Base-by-base conservation (phyloP, 2,797 vertebrate species). In the Scleropages formosus region DNA sequence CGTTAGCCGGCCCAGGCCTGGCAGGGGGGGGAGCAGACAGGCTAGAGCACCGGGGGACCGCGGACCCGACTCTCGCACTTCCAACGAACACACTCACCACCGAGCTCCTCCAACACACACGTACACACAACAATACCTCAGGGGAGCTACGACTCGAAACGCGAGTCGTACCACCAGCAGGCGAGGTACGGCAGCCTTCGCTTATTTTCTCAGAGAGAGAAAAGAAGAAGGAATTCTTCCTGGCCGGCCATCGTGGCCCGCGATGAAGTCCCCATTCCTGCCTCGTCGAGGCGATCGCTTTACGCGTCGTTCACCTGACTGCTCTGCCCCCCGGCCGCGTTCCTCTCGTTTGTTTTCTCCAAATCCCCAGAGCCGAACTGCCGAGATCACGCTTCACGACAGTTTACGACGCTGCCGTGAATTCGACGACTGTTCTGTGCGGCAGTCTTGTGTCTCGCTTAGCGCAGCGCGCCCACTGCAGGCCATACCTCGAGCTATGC, bases 261-360 rank as follows among this genome's bases (percentile, higher is more conserved):
- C 87, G 85, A 89, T 84, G 86, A 89, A 91, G 87, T 90, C 87
- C 85, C 90, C 93, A 92, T 93, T 90, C 87, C 91, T 90, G 90
- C 79, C 80, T 87, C 85, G 84, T 82, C 85, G 88, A 87, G 86
- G 86, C 77, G 88, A 88, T 85, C 84, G 87, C 89, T 89, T 88
- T 39, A 39, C 31, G 31, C 39, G 31, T 90, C 89, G 89, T 90
- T 90, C 91, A 87, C 84, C 86, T 86, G 90, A 74, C 16, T 67
- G 66, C 58, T 70, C 85, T 82, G 86, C 79, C 72, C 46, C n/a
- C 9, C 60, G 85, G 82, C 85, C 83, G 72, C 75, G 79, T 76
- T 74, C 80, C 76, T 80, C 63, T 68, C 46, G 70, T 78, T 73
- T 85, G 84, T 84, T 81, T 85, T 62, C 77, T 65, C 66, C 31